phyloP scores from a whole-genome alignment of 23 tunicate genomes.

The Ciona savignyi region DNA sequence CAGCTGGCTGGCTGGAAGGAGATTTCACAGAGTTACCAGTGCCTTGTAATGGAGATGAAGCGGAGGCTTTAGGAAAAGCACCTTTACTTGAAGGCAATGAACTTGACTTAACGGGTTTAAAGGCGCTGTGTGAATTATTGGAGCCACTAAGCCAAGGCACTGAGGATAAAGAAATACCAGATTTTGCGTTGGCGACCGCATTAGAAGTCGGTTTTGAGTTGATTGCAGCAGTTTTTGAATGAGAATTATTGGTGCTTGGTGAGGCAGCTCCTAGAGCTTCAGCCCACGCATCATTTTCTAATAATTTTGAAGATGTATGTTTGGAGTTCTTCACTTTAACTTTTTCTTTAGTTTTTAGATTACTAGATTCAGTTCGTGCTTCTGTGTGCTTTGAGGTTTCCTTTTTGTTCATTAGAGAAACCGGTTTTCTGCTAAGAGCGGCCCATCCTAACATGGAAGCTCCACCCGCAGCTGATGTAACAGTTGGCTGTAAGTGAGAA shows the following conservation, averaged over 20 bases:
- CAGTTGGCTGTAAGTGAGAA: background rate
- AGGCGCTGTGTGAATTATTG: background rate
- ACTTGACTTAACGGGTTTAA: background rate
- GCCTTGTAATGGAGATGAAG: background rate
- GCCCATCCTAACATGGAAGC: constrained; percentile 84
- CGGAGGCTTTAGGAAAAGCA: background rate
- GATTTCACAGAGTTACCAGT: background rate
- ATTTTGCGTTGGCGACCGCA: background rate
- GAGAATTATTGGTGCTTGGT: background rate
- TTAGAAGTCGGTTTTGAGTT: background rate
- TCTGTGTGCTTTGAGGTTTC: constrained; percentile 5
- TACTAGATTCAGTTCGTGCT: background rate
- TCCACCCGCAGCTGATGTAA: constrained; percentile 7
- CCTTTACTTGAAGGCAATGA: background rate
- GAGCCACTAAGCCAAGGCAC: constrained; percentile 1
- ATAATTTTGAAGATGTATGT: constrained; percentile 14
- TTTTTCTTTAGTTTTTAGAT: constrained; percentile 7
- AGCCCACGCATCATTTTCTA: constrained; percentile 58
- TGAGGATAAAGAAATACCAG: background rate
- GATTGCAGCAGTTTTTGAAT: background rate
- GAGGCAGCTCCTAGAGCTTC: constrained; percentile 64
- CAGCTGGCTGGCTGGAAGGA: constrained; percentile 2
- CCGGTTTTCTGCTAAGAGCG: constrained; percentile 54
- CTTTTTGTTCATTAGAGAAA: background rate
- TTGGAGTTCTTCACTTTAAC: constrained; percentile 42